Conservation (phyloP, 2,888 invertebrate species). For the Drosophila lutescens region DNA sequence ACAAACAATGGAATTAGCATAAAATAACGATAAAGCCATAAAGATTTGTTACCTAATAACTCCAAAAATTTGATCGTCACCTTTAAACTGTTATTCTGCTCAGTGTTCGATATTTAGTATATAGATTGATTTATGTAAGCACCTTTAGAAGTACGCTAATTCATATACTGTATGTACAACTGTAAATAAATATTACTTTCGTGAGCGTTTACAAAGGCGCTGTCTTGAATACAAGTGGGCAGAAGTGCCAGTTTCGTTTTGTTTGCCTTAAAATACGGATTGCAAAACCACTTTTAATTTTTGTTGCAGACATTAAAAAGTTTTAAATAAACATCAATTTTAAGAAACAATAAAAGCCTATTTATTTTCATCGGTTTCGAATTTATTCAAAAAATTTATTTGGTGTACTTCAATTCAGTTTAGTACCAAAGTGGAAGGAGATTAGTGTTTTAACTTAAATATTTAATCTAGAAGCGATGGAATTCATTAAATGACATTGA, state of each 20-base stretch:
- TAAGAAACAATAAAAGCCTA: conserved; percentile 7
- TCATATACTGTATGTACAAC: conserved; percentile 41
- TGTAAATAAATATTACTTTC: conserved; percentile 47
- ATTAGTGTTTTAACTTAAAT: too few species aligned
- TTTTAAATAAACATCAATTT: conserved; percentile 42
- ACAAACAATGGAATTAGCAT: conserved; percentile 41
- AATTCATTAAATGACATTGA: too few species aligned
- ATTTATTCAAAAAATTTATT: too few species aligned
- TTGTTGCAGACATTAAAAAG: conserved; percentile 34
- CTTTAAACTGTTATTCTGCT: conserved; percentile 46
- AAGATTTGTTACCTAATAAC: conserved; percentile 44
- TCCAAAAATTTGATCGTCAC: conserved; percentile 42
- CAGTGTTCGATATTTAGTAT: conserved; percentile 48
- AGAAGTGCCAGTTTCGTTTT: conserved; percentile 20
- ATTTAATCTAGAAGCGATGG: too few species aligned
- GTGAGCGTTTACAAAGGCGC: conserved; percentile 31
- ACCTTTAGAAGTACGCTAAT: conserved; percentile 36
- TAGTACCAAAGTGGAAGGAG: too few species aligned
- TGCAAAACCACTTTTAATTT: conserved; percentile 22
- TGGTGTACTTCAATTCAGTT: too few species aligned
- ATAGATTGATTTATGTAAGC: conserved; percentile 41
- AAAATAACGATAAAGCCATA: conserved; percentile 35
- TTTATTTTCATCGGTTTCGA: not conserved
- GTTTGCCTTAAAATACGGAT: conserved; percentile 24
- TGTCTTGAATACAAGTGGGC: conserved; percentile 29